phyloP scores from a whole-genome alignment of 2,797 vertebrate species.

The Coregonus suidteri region DNA sequence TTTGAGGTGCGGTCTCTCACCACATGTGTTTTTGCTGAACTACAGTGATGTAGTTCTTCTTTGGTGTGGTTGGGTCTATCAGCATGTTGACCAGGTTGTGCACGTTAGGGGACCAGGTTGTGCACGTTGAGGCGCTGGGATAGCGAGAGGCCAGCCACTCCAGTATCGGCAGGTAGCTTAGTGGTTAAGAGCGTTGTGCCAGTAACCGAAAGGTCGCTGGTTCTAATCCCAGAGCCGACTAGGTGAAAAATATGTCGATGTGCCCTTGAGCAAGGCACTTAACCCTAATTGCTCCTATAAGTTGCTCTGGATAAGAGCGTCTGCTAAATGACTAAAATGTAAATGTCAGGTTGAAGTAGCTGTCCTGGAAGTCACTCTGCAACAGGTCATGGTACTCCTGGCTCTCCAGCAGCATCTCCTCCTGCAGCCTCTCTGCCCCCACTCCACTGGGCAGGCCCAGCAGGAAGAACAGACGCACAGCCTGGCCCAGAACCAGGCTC shows the following conservation, averaged over 20 bases:
- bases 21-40: neutral
- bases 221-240: too few relatives aligned
- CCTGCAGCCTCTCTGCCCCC: neutral
- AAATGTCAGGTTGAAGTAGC: slow-evolving; percentile 59
- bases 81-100: slow-evolving; percentile 16
- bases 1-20: slow-evolving; percentile 13
- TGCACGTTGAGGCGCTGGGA: slow-evolving; percentile 47
- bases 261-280: too few relatives aligned
- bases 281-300: too few relatives aligned
- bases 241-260: too few relatives aligned
- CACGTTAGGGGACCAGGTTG: slow-evolving; percentile 11
- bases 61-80: slow-evolving; percentile 1
- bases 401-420: slow-evolving; percentile 3
- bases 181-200: too few relatives aligned
- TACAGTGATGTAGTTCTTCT: slow-evolving; percentile 22
- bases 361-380: slow-evolving; percentile 57
- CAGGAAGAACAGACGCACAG: slow-evolving; percentile 55
- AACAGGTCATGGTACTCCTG: slow-evolving; percentile 39
- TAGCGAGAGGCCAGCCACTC: slow-evolving; percentile 53
- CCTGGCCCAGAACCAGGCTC: slow-evolving; percentile 13
- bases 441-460: slow-evolving; percentile 6
- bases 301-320: too few relatives aligned
- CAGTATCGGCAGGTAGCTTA: slow-evolving; percentile 35
- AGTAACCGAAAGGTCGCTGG: too few relatives aligned
- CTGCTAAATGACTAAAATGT: too few relatives aligned